A percentile compares a stretch with the other conserved stretches of the same genome.
Conservation (phyloP, 1,140 invertebrate species). For the Drosophila parabipectinata region DNA sequence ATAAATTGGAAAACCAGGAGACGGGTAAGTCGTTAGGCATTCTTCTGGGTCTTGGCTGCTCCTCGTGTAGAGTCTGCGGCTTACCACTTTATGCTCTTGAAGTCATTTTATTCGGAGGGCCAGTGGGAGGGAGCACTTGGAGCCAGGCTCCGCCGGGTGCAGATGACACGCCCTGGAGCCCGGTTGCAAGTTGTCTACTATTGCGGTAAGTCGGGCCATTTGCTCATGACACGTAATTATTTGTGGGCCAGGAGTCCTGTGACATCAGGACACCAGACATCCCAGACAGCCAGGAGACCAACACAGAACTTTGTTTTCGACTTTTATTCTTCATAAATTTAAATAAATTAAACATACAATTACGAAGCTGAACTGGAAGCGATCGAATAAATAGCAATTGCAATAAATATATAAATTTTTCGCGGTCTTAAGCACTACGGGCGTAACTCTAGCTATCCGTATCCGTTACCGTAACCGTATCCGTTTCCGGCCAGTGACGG, state of each 20-base stretch:
- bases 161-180: no score
- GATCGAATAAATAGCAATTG: constrained; percentile 51
- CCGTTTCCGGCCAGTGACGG: constrained; percentile 44
- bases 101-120: no score
- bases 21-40: no score
- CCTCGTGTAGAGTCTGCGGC: no score
- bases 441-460: constrained; percentile 3
- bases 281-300: no score
- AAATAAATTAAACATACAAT: constrained; percentile 54
- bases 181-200: background rate
- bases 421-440: constrained; percentile 32
- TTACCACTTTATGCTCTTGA: no score
- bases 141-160: no score
- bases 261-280: no score
- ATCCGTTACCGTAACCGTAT: background rate
- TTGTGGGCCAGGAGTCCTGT: background rate
- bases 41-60: no score
- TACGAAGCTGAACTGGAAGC: constrained; percentile 2
- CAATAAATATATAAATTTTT: constrained; percentile 55
- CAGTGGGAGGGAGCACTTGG: no score
- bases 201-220: background rate
- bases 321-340: constrained; percentile 44
- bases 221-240: background rate
- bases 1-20: background rate
- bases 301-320: constrained; percentile 15